A percentile compares a stretch with the other conserved stretches of the same genome.
phyloP scores from a whole-genome alignment of 1,140 invertebrate genomes.

The Cyclargus thomasi region DNA sequence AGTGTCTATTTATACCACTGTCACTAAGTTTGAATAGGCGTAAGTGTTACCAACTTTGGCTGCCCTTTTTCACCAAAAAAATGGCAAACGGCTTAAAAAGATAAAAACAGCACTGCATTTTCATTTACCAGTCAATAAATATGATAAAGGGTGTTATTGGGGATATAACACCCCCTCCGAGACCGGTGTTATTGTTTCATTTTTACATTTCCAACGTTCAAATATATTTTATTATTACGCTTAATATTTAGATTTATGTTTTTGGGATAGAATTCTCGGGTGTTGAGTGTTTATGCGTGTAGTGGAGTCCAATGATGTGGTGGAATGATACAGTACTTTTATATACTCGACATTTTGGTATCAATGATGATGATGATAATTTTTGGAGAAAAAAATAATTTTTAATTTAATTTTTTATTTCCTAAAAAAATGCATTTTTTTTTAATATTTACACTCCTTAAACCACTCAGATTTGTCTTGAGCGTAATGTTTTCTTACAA shows the following conservation, averaged over 20 bases:
- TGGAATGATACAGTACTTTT: not conserved
- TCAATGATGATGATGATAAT: not conserved
- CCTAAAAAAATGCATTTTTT: too few relatives aligned
- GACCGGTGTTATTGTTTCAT: constrained; percentile 66
- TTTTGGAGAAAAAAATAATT: too few relatives aligned
- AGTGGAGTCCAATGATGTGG: not conserved
- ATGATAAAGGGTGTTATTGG: constrained; percentile 73
- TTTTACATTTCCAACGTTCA: constrained; percentile 51
- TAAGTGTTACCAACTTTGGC: too few relatives aligned
- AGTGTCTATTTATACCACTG: too few relatives aligned
- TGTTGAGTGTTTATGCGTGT: not conserved
- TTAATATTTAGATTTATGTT: constrained; percentile 56
- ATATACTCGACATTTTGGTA: too few relatives aligned
- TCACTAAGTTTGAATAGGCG: too few relatives aligned
- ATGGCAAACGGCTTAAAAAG: constrained; percentile 21
- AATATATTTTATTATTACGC: constrained; percentile 60
- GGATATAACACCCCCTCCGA: constrained; percentile 57
- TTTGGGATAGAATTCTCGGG: constrained; percentile 21
- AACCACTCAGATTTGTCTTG: too few relatives aligned
- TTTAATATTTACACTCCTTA: too few relatives aligned
- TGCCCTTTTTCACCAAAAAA: not conserved
- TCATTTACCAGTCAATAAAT: constrained; percentile 74
- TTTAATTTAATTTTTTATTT: too few relatives aligned
- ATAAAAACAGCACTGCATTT: constrained; percentile 42
- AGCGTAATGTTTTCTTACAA: too few relatives aligned